Base-by-base conservation (phyloP, 1,140 invertebrate species). In the Drosophila sulfurigaster region DNA sequence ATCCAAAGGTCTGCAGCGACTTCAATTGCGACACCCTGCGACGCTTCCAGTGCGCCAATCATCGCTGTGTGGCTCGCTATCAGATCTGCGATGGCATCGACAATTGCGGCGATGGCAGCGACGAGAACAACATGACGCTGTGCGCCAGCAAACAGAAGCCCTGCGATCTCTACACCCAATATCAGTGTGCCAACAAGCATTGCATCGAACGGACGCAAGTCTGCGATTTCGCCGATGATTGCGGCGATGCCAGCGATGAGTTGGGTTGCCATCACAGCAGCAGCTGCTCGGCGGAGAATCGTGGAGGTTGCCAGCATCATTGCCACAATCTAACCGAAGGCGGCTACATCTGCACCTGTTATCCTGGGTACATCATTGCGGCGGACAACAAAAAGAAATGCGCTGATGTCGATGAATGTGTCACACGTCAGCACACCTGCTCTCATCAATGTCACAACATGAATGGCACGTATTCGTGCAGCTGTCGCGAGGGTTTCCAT, bases 21-120 rank as follows among this genome's bases (percentile, higher is more conserved):
- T 96, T 97, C 91, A 96, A 95, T 60, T 98, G 97, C 86, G 96
- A 97, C 74, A 95, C 96, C 0, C 91, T 96, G 30, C 94, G 95
- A 25, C 93, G 96, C 64, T 98, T 97, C 95, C 96, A 98, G 88
- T 99, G 98, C 91, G 94, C 95, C 43, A 98, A 99, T 92, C 95
- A 97, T 72, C 96, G 96, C 62, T 99, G 98, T 83, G 97, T 99
- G 48, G 95, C 96, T 0, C 94, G 95, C 81, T 98, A 96, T 83
- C 95, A 96, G 72, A 93, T 97, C 11, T 94, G 92, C 54, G 92
- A 93, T 20, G 92, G 96, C 4, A 93, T 96, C 3, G 97, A 98
- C 92, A 97, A 99, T 91, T 99, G 98, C 93, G 97, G 97, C 16
- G 98, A 99, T 92, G 97, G 97, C 41, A 97, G 96, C 1, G 98